Percentiles rank a stretch among this genome's conserved stretches.
Evolutionary conservation across 2,113 vertebrate species (phyloP).

Genomic region (Panthera leo): DNA sequence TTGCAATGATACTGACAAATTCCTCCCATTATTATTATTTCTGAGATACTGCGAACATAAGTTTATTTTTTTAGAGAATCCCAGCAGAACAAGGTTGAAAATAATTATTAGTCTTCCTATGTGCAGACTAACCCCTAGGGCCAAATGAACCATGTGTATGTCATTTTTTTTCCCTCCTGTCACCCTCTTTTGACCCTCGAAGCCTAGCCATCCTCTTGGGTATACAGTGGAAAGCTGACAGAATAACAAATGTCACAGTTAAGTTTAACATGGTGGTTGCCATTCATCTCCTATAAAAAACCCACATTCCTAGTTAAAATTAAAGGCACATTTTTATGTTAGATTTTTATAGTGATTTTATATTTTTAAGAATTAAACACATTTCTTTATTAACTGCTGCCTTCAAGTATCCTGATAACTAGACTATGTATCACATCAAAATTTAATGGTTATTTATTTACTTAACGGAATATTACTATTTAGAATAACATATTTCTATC

Average conservation of each 20-base stretch:
- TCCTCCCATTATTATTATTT: conserved; percentile 24
- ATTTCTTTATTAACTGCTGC: conserved; percentile 51
- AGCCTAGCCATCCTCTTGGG: neutral
- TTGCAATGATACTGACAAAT: conserved; percentile 41
- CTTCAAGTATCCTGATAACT: conserved; percentile 66
- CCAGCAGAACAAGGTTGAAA: conserved; percentile 30
- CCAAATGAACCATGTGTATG: neutral
- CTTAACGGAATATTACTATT: conserved; percentile 74
- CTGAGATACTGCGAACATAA: neutral
- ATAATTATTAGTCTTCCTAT: conserved; percentile 19
- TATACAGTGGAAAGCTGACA: conserved; percentile 32
- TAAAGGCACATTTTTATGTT: conserved; percentile 55
- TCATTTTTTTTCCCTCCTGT: conserved; percentile 50
- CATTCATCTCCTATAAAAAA: conserved; percentile 57
- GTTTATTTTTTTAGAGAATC: conserved; percentile 54
- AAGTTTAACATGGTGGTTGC: conserved; percentile 36
- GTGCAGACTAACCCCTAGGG: neutral
- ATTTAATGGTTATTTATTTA: conserved; percentile 77
- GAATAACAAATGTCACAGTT: conserved; percentile 48
- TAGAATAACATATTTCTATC: conserved; percentile 70
- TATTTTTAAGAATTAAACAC: conserved; percentile 36
- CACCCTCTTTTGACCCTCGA: neutral
- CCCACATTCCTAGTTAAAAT: conserved; percentile 12
- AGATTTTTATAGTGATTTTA: conserved; percentile 45
- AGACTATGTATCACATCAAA: conserved; percentile 45